Base-by-base conservation (phyloP, 2,888 invertebrate genomes). In the Polydrusus tereticollis region DNA sequence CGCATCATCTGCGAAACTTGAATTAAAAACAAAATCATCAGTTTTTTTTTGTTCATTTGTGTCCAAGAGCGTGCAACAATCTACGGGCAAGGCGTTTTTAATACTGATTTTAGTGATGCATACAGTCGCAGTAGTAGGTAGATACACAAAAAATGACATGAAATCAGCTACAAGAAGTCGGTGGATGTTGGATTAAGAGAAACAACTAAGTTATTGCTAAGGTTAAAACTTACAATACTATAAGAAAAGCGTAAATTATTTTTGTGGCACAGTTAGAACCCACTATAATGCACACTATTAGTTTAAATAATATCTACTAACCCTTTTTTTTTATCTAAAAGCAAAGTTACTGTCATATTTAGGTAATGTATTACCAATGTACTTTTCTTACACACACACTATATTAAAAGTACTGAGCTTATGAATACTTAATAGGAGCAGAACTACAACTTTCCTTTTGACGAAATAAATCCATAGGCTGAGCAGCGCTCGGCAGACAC, bases 1-100 rank as follows among this genome's bases (percentile, higher is more conserved):
- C 47, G 36, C 50, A 33, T 33, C 16, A 55, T 69, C 73, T 73
- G 73, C 45, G 64, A 73, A 69, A 83, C 83, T 84, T 84, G 78
- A 84, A 83, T 79, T 79, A 83, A 83, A 83, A 82, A 82, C 81
- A 82, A 80, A 81, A 80, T 80, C 79, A 82, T 82, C 79, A 83
- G 81, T 81, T 78, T 79, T 78, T 14, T n/a, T 77, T 77, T 71
- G 75, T 67, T 75, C 69, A 59, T 67, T 67, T 33, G 65, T 64
- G 59, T 74, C 73, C 76, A 72, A 74, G 75, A 78, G 75, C 82
- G 82, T 83, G 83, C 83, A 83, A 82, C 79, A 81, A 81, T 83
- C 77, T 79, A 80, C 80, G 81, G 82, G 77, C 79, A 82, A 82
- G 80, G 80, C 80, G 80, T 67, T 70, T 68, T 65, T 74, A 67